Conservation (phyloP, 2,113 vertebrate genomes). For the Acrocephalus kingi region DNA sequence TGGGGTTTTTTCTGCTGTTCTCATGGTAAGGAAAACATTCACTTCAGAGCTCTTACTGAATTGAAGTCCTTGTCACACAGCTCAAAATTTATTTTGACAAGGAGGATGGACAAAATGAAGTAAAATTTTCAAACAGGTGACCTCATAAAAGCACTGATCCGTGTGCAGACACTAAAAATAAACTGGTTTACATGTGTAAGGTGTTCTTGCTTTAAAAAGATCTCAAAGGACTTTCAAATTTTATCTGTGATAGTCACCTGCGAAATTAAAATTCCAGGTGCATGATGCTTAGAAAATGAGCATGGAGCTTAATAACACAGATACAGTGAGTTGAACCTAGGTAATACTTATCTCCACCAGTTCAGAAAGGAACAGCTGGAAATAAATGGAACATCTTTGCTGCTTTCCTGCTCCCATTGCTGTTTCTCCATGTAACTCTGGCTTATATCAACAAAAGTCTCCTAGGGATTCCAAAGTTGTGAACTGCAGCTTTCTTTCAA, state of each 20-base stretch:
- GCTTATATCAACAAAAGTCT: background rate
- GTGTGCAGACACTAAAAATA: background rate
- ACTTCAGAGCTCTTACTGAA: background rate
- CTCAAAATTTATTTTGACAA: background rate
- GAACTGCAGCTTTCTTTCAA: constrained; percentile 12
- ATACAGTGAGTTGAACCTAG: background rate
- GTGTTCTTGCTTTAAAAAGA: background rate
- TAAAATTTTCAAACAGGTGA: background rate
- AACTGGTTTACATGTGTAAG: background rate
- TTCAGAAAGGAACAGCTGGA: background rate
- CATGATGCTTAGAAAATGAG: background rate
- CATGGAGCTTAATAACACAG: background rate
- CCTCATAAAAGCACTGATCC: background rate
- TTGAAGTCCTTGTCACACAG: background rate
- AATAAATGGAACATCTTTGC: background rate
- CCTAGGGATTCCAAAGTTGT: constrained; percentile 1
- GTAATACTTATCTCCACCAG: background rate
- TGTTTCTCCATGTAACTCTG: background rate
- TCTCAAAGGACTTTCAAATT: background rate
- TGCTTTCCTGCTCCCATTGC: background rate
- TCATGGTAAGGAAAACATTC: background rate
- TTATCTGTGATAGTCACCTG: background rate
- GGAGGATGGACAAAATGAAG: background rate
- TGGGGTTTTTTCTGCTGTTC: background rate
- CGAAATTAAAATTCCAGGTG: background rate